Evolutionary conservation across 2,797 vertebrate species (phyloP).

Genomic region (Thunnus albacares): DNA sequence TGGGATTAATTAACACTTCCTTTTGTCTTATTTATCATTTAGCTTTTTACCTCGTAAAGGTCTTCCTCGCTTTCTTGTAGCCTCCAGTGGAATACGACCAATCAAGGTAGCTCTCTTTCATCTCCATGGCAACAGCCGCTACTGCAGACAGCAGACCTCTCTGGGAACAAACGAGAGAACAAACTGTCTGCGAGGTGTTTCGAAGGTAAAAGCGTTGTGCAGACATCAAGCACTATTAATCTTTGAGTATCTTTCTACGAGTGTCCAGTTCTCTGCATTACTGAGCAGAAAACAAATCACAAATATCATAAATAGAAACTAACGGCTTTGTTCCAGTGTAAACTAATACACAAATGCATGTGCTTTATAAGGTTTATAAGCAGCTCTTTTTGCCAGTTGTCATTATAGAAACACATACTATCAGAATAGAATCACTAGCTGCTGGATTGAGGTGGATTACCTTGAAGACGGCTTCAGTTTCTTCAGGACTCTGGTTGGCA

Average conservation of each 20-base stretch:
- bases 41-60: conserved; percentile 90
- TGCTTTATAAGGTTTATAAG: not conserved
- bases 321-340: too few relatives aligned
- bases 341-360: not conserved
- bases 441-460: conserved; percentile 73
- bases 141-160: conserved; percentile 86
- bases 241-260: not conserved
- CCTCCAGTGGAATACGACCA: conserved; percentile 91
- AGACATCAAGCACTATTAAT: not conserved
- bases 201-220: conserved; percentile 6
- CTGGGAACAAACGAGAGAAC: conserved; percentile 80
- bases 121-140: conserved; percentile 83
- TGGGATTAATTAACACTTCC: not conserved
- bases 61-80: conserved; percentile 91
- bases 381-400: not conserved
- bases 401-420: not conserved
- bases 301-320: too few relatives aligned
- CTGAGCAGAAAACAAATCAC: not conserved
- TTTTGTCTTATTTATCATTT: conserved; percentile 13
- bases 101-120: conserved; percentile 93
- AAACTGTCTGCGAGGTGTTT: conserved; percentile 38
- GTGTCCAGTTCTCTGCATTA: not conserved
- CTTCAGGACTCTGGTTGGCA: conserved; percentile 79
- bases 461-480: conserved; percentile 91
- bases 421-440: not conserved